A percentile compares a stretch with the other conserved stretches of the same genome.
phyloP scores from a whole-genome alignment of 2,797 vertebrate species.

The Erethizon dorsatum region DNA sequence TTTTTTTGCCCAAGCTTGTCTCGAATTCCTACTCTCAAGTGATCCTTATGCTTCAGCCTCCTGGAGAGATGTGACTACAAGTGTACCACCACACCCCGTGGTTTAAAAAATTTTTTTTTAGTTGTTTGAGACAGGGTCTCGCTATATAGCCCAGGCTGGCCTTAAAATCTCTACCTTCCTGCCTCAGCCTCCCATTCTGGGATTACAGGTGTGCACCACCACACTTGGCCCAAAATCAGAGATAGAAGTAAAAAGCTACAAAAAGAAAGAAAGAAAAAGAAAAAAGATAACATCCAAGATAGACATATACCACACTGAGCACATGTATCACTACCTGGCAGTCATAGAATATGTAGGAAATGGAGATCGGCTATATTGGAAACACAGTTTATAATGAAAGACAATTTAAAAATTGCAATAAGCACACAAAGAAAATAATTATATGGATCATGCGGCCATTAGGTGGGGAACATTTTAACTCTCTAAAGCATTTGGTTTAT shows the following conservation, averaged over 20 bases:
- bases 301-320: background rate
- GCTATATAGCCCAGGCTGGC: no score
- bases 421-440: slow-evolving; percentile 77
- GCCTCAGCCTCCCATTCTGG: background rate
- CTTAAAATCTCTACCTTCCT: background rate
- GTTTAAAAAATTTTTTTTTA: background rate
- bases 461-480: slow-evolving; percentile 73
- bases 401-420: slow-evolving; percentile 69
- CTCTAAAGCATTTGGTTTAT: slow-evolving; percentile 61
- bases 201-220: background rate
- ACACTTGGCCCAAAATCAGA: background rate
- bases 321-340: background rate
- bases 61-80: background rate
- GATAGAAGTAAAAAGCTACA: slow-evolving; percentile 18
- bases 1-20: background rate
- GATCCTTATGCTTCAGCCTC: background rate
- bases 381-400: slow-evolving; percentile 74
- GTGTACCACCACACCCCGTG: background rate
- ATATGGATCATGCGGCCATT: slow-evolving; percentile 27
- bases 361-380: slow-evolving; percentile 55
- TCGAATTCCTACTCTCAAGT: background rate
- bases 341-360: background rate
- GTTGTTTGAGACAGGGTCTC: background rate
- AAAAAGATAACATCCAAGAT: slow-evolving; percentile 10
- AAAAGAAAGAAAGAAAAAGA: background rate